Evolutionary conservation across 2,797 vertebrate species (phyloP).

Genomic region (Crossoptilon crossoptilon): DNA sequence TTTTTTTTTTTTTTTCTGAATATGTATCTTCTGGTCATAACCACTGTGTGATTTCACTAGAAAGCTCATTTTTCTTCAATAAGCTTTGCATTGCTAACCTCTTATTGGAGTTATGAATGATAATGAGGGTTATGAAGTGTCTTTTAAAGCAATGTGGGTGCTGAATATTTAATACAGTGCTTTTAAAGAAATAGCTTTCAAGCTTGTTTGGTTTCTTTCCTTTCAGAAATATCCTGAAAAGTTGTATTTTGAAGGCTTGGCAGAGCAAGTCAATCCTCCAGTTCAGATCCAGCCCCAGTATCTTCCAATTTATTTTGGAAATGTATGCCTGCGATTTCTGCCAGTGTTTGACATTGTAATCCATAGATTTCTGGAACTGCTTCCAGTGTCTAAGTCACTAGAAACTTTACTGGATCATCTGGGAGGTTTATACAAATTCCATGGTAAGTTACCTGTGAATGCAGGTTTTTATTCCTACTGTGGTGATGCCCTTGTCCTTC

Average conservation of each 20-base stretch:
- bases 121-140: not conserved
- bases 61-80: not conserved
- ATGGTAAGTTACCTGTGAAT: constrained; percentile 83
- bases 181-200: not conserved
- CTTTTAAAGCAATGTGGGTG: not conserved
- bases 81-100: not conserved
- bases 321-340: constrained; percentile 97
- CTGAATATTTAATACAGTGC: not conserved
- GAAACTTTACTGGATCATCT: constrained; percentile 97
- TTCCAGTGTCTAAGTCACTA: constrained; percentile 96
- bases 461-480: not conserved
- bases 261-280: constrained; percentile 96
- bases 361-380: constrained; percentile 97
- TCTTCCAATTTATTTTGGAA: constrained; percentile 98
- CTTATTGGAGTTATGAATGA: not conserved
- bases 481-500: not conserved
- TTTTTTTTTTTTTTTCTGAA: not conserved
- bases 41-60: not conserved
- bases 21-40: not conserved
- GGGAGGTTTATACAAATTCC: constrained; percentile 98
- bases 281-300: constrained; percentile 95
- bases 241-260: constrained; percentile 97
- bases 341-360: constrained; percentile 99
- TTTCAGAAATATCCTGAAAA: constrained; percentile 98
- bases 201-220: constrained; percentile 15